These are phyloP conservation scores for Rhinogobius similis DNA, from an alignment of 2,113 vertebrate genomes.

Conservation along the genomic window DNA sequence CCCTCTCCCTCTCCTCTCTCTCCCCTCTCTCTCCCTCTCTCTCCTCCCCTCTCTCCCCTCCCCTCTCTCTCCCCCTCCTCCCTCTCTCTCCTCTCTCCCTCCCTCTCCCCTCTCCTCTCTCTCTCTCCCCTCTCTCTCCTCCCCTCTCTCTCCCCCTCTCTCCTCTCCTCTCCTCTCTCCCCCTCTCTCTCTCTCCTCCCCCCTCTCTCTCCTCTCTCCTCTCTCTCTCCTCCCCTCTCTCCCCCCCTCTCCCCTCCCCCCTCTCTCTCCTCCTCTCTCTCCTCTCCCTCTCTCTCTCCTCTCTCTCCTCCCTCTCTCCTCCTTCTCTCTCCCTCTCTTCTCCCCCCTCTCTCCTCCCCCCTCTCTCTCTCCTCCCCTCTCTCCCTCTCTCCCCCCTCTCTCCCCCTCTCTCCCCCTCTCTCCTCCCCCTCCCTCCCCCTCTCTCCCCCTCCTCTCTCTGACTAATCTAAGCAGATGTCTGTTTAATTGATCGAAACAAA, in stretches of 20 bases:
- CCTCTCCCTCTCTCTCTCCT: background rate
- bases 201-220: background rate
- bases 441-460: slow-evolving; percentile 43
- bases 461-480: slow-evolving; percentile 79
- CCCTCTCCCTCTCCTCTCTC: too few relatives aligned
- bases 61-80: background rate
- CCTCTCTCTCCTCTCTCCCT: background rate
- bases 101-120: background rate
- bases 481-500: slow-evolving; percentile 82
- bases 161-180: background rate
- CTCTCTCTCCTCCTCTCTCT: background rate
- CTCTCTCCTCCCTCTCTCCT: too few relatives aligned
- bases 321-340: background rate
- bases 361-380: too few relatives aligned
- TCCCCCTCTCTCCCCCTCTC: too few relatives aligned
- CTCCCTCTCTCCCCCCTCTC: too few relatives aligned
- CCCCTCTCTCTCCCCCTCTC: background rate
- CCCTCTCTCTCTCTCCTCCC: background rate
- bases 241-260: background rate
- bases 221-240: background rate
- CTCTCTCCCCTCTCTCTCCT: background rate
- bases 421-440: too few relatives aligned
- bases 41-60: too few relatives aligned
- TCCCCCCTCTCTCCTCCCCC: accelerated
- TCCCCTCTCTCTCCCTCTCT: too few relatives aligned